Evolutionary conservation across 2,888 invertebrate species (phyloP).

Genomic region (Ophion costatus): DNA sequence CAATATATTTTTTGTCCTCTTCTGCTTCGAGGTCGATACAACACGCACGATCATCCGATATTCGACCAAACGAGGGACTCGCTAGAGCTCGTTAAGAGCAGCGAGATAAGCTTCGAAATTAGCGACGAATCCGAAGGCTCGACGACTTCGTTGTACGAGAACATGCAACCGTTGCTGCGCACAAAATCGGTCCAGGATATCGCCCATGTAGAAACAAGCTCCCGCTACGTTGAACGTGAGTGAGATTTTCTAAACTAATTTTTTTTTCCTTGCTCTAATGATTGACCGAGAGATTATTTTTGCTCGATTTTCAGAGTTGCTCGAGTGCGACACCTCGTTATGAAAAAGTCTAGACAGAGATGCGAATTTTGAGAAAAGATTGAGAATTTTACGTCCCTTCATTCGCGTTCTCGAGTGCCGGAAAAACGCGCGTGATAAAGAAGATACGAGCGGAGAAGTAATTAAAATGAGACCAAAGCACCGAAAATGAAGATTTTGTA

Average conservation of each 20-base stretch:
- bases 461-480: conserved; percentile 54
- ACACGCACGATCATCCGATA: conserved; percentile 74
- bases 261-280: neutral
- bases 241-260: neutral
- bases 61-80: conserved; percentile 69
- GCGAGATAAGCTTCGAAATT: conserved; percentile 69
- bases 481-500: conserved; percentile 26
- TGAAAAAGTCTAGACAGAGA: conserved; percentile 31
- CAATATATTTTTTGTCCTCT: neutral
- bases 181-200: conserved; percentile 70
- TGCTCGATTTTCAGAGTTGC: conserved; percentile 61
- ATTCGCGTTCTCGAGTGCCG: conserved; percentile 13
- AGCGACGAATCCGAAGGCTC: conserved; percentile 68
- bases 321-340: conserved; percentile 60
- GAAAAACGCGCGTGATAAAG: conserved; percentile 44
- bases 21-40: conserved; percentile 63
- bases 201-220: conserved; percentile 56
- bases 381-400: too few relatives aligned
- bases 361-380: neutral
- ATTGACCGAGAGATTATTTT: conserved; percentile 15
- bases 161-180: conserved; percentile 70
- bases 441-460: conserved; percentile 13
- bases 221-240: conserved; percentile 64
- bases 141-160: conserved; percentile 72
- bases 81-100: conserved; percentile 60